phyloP scores from a whole-genome alignment of 2,888 invertebrate species.

The Callyntrura guangdongensis region DNA sequence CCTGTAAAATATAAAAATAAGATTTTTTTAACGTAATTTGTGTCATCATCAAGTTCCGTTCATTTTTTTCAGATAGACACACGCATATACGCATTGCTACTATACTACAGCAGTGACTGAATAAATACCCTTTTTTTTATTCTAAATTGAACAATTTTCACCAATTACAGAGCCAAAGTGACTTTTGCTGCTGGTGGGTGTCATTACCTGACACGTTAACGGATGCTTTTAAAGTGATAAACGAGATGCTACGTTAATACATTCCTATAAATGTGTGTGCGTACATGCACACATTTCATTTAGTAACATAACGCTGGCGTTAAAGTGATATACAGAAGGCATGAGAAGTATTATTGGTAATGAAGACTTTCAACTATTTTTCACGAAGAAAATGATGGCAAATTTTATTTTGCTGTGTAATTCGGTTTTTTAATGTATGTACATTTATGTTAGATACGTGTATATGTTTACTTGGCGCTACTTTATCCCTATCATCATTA shows the following conservation, averaged over 20 bases:
- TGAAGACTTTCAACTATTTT: conserved; percentile 1
- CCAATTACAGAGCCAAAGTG: conserved; percentile 64
- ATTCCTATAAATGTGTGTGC: neutral
- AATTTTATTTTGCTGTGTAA: neutral
- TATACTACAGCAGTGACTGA: neutral
- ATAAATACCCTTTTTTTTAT: neutral
- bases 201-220: conserved; percentile 55
- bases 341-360: too few relatives aligned
- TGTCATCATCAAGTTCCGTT: conserved; percentile 43
- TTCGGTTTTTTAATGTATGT: conserved; percentile 32
- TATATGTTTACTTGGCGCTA: conserved; percentile 26
- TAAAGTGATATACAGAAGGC: too few relatives aligned
- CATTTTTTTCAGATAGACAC: conserved; percentile 21
- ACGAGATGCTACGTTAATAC: neutral
- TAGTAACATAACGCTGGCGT: too few relatives aligned
- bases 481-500: conserved; percentile 22
- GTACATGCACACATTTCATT: neutral
- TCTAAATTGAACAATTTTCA: conserved; percentile 63
- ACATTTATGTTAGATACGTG: conserved; percentile 3
- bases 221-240: neutral
- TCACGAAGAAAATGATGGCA: conserved; percentile 47
- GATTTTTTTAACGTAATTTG: conserved; percentile 10
- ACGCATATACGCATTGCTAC: neutral
- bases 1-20: neutral
- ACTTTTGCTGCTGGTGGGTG: conserved; percentile 47